A percentile compares a stretch with the other conserved stretches of the same genome.
phyloP scores from a whole-genome alignment of 2,797 vertebrate genomes.

The Rhadinocentrus ornatus region DNA sequence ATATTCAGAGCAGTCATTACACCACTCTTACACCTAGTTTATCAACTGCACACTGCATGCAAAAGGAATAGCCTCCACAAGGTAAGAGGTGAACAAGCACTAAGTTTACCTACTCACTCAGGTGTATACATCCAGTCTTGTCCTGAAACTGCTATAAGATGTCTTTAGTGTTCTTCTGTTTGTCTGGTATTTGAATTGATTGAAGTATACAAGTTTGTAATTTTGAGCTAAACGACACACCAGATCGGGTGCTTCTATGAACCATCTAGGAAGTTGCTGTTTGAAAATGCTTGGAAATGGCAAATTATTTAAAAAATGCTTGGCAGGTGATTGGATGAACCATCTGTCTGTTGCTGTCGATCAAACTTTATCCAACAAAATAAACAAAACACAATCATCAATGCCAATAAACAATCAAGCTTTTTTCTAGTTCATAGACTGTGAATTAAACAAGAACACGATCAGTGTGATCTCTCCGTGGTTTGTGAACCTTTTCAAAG shows the following conservation, averaged over 20 bases:
- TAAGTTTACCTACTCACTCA: not conserved
- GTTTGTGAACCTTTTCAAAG: not conserved
- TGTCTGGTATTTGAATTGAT: conserved; percentile 1
- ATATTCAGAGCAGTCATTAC: conserved; percentile 16
- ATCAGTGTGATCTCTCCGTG: not conserved
- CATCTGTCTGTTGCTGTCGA: conserved; percentile 9
- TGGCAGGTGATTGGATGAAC: conserved; percentile 8
- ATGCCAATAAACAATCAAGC: conserved; percentile 1
- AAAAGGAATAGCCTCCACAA: not conserved
- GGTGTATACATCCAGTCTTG: conserved; percentile 1
- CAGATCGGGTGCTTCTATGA: conserved; percentile 20
- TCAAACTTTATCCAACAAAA: not conserved
- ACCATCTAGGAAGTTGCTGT: conserved; percentile 19
- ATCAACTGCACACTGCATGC: not conserved
- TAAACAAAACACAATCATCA: not conserved
- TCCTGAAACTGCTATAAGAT: not conserved
- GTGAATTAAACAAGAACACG: not conserved
- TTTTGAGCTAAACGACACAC: conserved; percentile 15
- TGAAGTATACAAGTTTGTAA: conserved; percentile 4
- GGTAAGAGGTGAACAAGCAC: conserved; percentile 1
- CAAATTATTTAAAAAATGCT: conserved; percentile 13
- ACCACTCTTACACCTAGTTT: conserved; percentile 4
- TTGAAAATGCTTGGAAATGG: conserved; percentile 8
- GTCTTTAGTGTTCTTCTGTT: conserved; percentile 15
- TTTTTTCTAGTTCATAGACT: not conserved